A percentile compares a stretch with the other conserved stretches of the same genome.
Evolutionary conservation across 2,888 invertebrate genomes (phyloP).

Genomic region (Cataglyphis cursor): DNA sequence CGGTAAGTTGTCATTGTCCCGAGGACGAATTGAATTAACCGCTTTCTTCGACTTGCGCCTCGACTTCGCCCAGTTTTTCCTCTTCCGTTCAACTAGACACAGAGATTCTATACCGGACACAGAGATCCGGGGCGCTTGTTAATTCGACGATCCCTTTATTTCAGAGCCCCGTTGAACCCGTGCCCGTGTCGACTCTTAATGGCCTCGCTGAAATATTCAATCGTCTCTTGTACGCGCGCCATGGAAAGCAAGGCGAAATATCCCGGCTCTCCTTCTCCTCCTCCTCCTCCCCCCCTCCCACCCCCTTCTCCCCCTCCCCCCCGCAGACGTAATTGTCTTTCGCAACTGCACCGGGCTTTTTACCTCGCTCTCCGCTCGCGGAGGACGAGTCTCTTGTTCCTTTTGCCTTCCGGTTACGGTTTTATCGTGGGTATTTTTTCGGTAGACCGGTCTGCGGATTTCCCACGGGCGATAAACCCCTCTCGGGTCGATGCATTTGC

Average conservation of each 20-base stretch:
- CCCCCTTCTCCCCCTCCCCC: neutral
- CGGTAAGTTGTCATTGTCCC: slow-evolving; percentile 40
- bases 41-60: slow-evolving; percentile 37
- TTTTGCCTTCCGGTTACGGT: slow-evolving; percentile 27
- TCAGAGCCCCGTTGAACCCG: slow-evolving; percentile 44
- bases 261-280: neutral
- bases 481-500: slow-evolving; percentile 48
- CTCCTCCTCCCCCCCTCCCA: neutral
- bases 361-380: slow-evolving; percentile 35
- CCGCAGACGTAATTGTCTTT: slow-evolving; percentile 45
- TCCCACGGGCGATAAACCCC: slow-evolving; percentile 54
- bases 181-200: slow-evolving; percentile 70
- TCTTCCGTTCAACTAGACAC: slow-evolving; percentile 32
- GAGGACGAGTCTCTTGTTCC: slow-evolving; percentile 32
- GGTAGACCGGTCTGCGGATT: slow-evolving; percentile 34
- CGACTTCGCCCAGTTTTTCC: slow-evolving; percentile 35
- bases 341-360: slow-evolving; percentile 50
- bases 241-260: slow-evolving; percentile 15
- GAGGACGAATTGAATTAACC: slow-evolving; percentile 64
- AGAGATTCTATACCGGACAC: slow-evolving; percentile 15
- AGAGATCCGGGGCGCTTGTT: slow-evolving; percentile 31
- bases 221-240: slow-evolving; percentile 50
- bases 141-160: slow-evolving; percentile 51
- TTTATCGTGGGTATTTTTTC: slow-evolving; percentile 45
- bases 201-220: slow-evolving; percentile 65